Conservation (phyloP, 2,888 invertebrate species). For the Pegoplata infirma region DNA sequence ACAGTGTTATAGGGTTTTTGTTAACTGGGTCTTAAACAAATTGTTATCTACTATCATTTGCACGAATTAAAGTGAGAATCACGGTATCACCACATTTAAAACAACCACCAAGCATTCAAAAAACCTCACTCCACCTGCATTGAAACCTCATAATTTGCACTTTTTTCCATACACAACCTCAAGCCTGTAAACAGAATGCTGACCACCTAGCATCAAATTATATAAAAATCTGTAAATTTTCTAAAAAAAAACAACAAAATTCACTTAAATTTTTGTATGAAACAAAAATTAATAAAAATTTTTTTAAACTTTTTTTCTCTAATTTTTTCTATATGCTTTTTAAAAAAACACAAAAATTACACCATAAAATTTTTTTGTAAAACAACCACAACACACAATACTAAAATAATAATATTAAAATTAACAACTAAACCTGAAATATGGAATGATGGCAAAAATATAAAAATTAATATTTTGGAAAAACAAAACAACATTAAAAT, state of each 20-base stretch:
- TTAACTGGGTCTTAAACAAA: no score
- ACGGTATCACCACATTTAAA: no score
- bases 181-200: background rate
- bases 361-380: conserved; percentile 5
- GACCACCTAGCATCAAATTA: background rate
- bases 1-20: no score
- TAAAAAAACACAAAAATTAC: background rate
- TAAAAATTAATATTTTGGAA: conserved; percentile 3
- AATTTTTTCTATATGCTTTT: conserved; percentile 13
- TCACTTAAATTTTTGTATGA: background rate
- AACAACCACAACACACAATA: background rate
- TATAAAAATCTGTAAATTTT: background rate
- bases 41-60: no score
- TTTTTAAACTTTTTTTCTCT: conserved; percentile 12
- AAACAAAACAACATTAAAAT: background rate
- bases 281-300: conserved; percentile 23
- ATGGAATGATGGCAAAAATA: background rate
- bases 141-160: background rate
- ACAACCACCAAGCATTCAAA: background rate
- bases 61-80: no score
- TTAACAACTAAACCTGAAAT: background rate
- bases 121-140: background rate
- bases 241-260: background rate
- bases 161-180: no score
- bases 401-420: background rate